These are phyloP conservation scores for Chrysomela aeneicollis DNA, from an alignment of 2,888 invertebrate species.

Conservation along the genomic window DNA sequence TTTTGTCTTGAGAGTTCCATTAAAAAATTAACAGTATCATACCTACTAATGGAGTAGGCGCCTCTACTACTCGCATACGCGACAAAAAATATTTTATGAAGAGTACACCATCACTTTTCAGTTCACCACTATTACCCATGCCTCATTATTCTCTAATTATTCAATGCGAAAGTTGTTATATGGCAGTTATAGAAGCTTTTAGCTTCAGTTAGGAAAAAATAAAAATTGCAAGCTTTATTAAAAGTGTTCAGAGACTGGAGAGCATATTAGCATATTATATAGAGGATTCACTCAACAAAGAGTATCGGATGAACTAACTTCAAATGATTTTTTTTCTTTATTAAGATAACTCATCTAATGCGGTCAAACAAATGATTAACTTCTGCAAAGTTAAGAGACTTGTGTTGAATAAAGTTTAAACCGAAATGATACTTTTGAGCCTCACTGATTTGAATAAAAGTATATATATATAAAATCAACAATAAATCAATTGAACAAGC, in stretches of 20 bases:
- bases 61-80: background rate
- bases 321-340: background rate
- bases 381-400: conserved; percentile 3
- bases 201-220: conserved; percentile 28
- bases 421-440: background rate
- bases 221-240: conserved; percentile 34
- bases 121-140: background rate
- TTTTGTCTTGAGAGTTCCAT: too few relatives aligned
- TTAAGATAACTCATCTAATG: background rate
- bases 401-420: background rate
- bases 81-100: background rate
- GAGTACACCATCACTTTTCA: background rate
- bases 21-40: background rate
- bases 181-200: conserved; percentile 25
- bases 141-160: conserved; percentile 29
- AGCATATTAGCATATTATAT: conserved; percentile 23
- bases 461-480: background rate
- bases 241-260: conserved; percentile 31
- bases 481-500: background rate
- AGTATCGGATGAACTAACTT: conserved; percentile 20
- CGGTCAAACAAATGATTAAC: background rate
- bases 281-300: conserved; percentile 26
- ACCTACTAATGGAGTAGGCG: background rate
- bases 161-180: conserved; percentile 27
- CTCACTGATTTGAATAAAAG: background rate